phyloP scores from a whole-genome alignment of 2,797 vertebrate genomes.

The Paratrypauchen microcephalus region DNA sequence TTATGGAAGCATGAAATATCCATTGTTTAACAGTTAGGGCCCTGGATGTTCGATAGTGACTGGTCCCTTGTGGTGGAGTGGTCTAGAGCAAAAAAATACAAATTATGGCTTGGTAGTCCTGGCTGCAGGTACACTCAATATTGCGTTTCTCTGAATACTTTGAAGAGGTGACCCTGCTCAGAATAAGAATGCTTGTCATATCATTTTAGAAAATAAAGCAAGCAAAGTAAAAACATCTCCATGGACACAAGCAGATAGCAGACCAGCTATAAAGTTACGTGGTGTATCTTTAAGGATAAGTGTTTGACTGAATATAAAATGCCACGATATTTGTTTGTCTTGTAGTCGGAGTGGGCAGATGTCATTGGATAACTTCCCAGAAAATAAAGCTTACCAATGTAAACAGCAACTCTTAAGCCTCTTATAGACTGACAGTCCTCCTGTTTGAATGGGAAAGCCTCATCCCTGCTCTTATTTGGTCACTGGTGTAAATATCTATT shows the following conservation, averaged over 20 bases:
- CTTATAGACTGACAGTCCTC: constrained; percentile 58
- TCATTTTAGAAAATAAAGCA: not conserved
- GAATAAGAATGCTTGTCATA: not conserved
- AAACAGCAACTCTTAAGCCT: constrained; percentile 73
- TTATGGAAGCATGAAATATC: constrained; percentile 44
- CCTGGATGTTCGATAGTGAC: constrained; percentile 25
- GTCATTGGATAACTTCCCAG: constrained; percentile 60
- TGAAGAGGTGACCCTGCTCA: not conserved
- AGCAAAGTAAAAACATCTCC: not conserved
- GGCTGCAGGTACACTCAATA: not conserved
- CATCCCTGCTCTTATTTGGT: not conserved
- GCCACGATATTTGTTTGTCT: constrained; percentile 46
- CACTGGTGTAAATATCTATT: not conserved
- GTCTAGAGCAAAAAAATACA: constrained; percentile 17
- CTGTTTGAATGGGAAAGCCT: constrained; percentile 29
- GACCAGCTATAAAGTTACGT: not conserved
- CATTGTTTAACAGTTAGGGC: constrained; percentile 40
- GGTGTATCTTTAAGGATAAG: not conserved
- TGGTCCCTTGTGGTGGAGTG: constrained; percentile 8
- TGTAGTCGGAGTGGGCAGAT: constrained; percentile 63
- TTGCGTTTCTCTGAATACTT: not conserved
- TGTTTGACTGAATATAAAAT: constrained; percentile 30
- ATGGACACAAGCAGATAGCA: not conserved
- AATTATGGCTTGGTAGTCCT: not conserved
- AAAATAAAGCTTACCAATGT: constrained; percentile 62